Percentiles rank a stretch among this genome's conserved stretches.
These are phyloP conservation scores for Synergus gifuensis DNA, from an alignment of 2,888 invertebrate genomes.

Conservation along the genomic window DNA sequence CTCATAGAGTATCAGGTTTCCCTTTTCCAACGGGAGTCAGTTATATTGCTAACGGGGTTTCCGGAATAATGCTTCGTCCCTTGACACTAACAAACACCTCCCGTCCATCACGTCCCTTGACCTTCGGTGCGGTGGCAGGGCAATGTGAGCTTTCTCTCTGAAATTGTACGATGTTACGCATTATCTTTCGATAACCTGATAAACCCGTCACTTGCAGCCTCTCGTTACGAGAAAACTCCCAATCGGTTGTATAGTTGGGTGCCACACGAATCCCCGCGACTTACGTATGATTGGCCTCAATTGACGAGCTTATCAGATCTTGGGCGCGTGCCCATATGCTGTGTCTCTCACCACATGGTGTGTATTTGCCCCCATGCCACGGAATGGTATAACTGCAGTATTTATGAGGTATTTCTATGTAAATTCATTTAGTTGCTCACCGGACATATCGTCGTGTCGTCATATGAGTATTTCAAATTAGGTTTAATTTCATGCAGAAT, in stretches of 20 bases:
- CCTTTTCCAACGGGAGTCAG: conserved; percentile 1
- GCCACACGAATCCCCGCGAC: conserved; percentile 63
- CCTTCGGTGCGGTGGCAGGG: conserved; percentile 40
- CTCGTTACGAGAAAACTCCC: conserved; percentile 64
- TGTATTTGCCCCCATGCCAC: not conserved
- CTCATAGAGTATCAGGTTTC: not conserved
- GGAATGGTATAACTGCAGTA: not conserved
- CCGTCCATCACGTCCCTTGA: conserved; percentile 46
- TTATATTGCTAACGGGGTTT: conserved; percentile 3
- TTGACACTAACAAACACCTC: conserved; percentile 48
- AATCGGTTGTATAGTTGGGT: conserved; percentile 41
- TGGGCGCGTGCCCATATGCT: conserved; percentile 74
- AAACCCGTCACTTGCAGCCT: conserved; percentile 66
- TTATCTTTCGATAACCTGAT: conserved; percentile 51
- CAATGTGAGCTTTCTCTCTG: not conserved
- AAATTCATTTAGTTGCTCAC: not conserved
- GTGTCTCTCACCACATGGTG: conserved; percentile 61
- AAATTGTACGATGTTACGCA: not conserved
- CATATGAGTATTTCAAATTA: too few species aligned
- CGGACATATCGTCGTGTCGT: not conserved
- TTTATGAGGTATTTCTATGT: not conserved
- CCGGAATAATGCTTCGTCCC: conserved; percentile 14
- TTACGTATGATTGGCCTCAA: conserved; percentile 73
- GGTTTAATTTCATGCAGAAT: too few species aligned
- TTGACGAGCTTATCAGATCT: conserved; percentile 74